Conservation (phyloP, 2,113 vertebrate genomes). For the Psittacara wagleri region DNA sequence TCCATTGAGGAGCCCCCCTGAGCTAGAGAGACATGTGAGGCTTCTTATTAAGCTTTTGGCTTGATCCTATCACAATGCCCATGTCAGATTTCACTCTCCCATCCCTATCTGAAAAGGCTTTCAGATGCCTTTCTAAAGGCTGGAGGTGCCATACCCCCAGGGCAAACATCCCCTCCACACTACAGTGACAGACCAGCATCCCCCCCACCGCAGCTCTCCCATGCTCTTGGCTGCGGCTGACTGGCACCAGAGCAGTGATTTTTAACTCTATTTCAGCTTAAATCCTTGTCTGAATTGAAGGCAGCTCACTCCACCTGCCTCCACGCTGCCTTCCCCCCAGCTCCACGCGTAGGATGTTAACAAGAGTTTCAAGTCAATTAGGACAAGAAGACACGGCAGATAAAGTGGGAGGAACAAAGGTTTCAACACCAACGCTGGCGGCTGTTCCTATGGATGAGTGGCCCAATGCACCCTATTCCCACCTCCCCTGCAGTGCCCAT, state of each 20-base stretch:
- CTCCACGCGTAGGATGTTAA: not conserved
- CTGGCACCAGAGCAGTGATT: not conserved
- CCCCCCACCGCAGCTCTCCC: rapidly evolving
- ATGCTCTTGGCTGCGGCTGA: not conserved
- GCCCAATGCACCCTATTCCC: not conserved
- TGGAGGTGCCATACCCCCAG: rapidly evolving
- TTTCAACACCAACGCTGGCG: rapidly evolving
- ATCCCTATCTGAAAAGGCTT: not conserved
- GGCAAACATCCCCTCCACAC: rapidly evolving
- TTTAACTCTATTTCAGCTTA: not conserved
- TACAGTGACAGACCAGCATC: not conserved
- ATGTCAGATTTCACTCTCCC: not conserved
- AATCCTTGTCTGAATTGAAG: not conserved
- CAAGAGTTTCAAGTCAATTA: not conserved
- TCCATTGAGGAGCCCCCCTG: not conserved
- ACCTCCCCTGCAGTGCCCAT: rapidly evolving
- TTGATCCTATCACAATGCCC: not conserved
- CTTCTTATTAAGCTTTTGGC: not conserved
- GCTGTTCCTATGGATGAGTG: not conserved
- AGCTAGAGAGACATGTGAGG: not conserved
- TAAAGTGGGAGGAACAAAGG: rapidly evolving
- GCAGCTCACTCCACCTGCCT: not conserved
- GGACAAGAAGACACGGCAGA: not conserved
- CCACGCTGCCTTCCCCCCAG: not conserved
- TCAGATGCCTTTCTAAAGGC: not conserved